Evolutionary conservation across 2,888 invertebrate genomes (phyloP).

Genomic region (Orthonychiurus folsomi): DNA sequence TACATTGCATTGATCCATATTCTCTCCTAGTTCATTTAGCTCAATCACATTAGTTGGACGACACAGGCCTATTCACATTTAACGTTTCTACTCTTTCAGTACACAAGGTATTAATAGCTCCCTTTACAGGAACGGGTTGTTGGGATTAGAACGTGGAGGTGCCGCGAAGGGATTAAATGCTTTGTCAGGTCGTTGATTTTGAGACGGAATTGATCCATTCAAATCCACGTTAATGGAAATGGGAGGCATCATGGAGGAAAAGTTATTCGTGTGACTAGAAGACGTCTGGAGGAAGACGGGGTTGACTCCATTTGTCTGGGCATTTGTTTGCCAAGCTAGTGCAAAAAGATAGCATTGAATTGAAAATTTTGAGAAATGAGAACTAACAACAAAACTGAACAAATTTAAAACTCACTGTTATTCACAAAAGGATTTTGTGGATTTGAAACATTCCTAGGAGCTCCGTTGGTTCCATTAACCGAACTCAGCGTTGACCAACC

Average conservation of each 20-base stretch:
- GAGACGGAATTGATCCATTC: slow-evolving; percentile 1
- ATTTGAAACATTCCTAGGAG: slow-evolving; percentile 21
- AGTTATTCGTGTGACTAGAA: slow-evolving; percentile 13
- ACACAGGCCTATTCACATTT: no score
- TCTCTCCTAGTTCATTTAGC: no score
- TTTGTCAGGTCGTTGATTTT: slow-evolving; percentile 8
- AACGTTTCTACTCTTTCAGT: no score
- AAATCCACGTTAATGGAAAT: background rate
- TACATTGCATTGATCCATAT: no score
- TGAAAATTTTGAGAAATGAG: background rate
- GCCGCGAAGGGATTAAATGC: slow-evolving; percentile 32
- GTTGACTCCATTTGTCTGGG: slow-evolving; percentile 2
- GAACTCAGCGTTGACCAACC: no score
- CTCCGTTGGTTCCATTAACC: slow-evolving; percentile 16
- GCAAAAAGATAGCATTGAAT: no score
- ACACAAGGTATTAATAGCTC: no score
- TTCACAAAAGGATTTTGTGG: slow-evolving; percentile 34
- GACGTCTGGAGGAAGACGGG: slow-evolving; percentile 6
- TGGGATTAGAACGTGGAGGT: slow-evolving; percentile 29
- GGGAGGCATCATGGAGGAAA: slow-evolving; percentile 3
- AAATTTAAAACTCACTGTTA: slow-evolving; percentile 3
- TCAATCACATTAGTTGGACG: no score
- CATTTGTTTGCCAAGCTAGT: slow-evolving; percentile 6
- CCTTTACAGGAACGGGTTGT: slow-evolving; percentile 39
- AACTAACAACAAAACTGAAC: background rate